These are phyloP conservation scores for Latheticus oryzae DNA, from an alignment of 2,888 invertebrate genomes.

Conservation along the genomic window DNA sequence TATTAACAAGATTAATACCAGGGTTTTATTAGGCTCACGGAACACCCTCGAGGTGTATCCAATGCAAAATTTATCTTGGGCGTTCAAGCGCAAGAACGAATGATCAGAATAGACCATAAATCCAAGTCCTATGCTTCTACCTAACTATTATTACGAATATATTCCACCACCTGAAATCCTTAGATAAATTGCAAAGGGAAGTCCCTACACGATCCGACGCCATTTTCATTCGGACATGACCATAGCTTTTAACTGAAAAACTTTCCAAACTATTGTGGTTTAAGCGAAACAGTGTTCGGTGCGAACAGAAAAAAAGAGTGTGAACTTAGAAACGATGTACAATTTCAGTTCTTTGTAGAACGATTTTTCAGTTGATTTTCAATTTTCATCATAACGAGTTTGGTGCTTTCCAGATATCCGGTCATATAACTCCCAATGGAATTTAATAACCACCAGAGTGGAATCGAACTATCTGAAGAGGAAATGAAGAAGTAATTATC, in stretches of 20 bases:
- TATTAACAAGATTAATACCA: conserved; percentile 30
- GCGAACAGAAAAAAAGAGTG: conserved; percentile 1
- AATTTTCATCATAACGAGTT: conserved; percentile 7
- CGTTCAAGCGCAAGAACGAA: conserved; percentile 33
- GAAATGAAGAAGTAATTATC: not conserved
- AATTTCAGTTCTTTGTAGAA: too few species aligned
- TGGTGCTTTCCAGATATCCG: not conserved
- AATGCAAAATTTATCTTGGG: conserved; percentile 35
- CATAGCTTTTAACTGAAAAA: not conserved
- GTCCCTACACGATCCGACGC: not conserved
- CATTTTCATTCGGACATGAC: not conserved
- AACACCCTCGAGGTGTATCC: conserved; percentile 27
- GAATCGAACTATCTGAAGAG: conserved; percentile 13
- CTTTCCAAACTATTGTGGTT: not conserved
- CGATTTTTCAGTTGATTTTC: conserved; percentile 7
- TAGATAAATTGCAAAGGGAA: conserved; percentile 16
- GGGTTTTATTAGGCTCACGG: conserved; percentile 19
- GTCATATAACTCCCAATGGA: conserved; percentile 21
- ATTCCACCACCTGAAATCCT: conserved; percentile 31
- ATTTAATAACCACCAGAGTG: conserved; percentile 23
- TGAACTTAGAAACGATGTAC: too few species aligned
- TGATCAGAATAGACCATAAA: conserved; percentile 29
- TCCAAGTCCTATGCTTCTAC: conserved; percentile 15
- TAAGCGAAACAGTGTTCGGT: too few species aligned
- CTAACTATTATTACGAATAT: conserved; percentile 36